Evolutionary conservation across 2,797 vertebrate species (phyloP).

Genomic region (Amazona ochrocephala): DNA sequence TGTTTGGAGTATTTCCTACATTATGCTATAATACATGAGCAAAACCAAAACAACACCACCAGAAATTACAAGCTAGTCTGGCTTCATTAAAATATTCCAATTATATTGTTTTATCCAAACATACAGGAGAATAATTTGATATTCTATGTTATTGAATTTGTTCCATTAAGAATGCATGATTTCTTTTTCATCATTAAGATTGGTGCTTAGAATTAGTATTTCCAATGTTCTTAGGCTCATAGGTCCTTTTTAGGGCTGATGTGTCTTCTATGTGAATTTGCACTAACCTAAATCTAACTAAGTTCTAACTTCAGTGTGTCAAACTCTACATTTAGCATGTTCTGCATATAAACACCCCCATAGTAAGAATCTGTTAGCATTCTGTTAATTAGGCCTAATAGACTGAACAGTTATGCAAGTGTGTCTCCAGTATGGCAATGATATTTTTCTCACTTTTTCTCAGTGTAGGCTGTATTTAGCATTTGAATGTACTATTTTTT

Average conservation of each 20-base stretch:
- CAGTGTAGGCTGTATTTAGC: conserved; percentile 40
- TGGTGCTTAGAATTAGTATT: neutral
- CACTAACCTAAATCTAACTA: neutral
- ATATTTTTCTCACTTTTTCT: conserved; percentile 44
- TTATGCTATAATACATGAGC: neutral
- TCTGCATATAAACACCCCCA: conserved; percentile 30
- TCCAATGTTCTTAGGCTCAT: neutral
- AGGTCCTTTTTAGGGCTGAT: neutral
- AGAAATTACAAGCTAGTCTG: neutral
- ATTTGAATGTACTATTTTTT: conserved; percentile 47
- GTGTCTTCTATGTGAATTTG: neutral
- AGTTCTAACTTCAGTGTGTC: neutral
- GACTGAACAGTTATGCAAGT: conserved; percentile 40
- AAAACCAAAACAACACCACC: neutral
- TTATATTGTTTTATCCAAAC: neutral
- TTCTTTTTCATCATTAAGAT: neutral
- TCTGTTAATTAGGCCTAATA: conserved; percentile 52
- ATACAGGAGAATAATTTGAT: neutral
- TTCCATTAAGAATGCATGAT: neutral
- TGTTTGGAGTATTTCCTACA: neutral
- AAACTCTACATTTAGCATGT: conserved; percentile 15
- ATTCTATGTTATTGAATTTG: neutral
- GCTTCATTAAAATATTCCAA: neutral
- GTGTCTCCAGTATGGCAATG: conserved; percentile 7
- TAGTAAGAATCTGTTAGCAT: conserved; percentile 15